A percentile compares a stretch with the other conserved stretches of the same genome.
phyloP scores from a whole-genome alignment of 1,140 invertebrate genomes.

The Whitmania pigra region DNA sequence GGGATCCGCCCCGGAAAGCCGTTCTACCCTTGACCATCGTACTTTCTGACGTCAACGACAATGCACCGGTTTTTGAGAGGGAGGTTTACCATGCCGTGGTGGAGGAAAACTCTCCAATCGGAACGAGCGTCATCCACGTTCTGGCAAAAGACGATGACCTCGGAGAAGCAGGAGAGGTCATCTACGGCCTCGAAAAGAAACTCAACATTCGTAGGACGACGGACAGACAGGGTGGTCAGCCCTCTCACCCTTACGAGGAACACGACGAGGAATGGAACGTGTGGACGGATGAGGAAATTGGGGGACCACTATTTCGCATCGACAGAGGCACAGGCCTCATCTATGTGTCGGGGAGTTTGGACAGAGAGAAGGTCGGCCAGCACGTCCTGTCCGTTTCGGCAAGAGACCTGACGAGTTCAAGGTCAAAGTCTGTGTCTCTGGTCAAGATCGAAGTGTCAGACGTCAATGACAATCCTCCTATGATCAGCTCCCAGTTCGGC shows the following conservation, averaged over 20 bases:
- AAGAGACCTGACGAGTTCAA: neutral
- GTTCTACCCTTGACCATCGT: no score
- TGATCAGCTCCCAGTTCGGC: neutral
- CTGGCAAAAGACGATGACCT: slow-evolving; percentile 18
- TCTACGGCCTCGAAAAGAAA: slow-evolving; percentile 15
- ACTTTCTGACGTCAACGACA: slow-evolving; percentile 18
- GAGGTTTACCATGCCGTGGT: slow-evolving; percentile 16
- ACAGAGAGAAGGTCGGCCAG: neutral
- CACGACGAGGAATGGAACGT: slow-evolving; percentile 3
- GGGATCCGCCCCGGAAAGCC: no score
- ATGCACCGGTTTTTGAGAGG: slow-evolving; percentile 19
- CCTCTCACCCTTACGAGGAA: neutral
- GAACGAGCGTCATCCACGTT: slow-evolving; percentile 11
- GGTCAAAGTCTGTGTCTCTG: neutral
- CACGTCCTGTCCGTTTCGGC: slow-evolving; percentile 2
- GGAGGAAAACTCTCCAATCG: neutral
- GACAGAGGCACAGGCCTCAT: neutral
- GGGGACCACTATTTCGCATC: neutral
- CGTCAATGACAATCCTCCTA: slow-evolving; percentile 22
- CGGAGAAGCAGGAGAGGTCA: slow-evolving; percentile 15
- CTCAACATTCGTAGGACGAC: neutral
- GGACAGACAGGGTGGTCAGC: neutral
- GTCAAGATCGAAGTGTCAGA: slow-evolving; percentile 15
- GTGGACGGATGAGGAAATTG: neutral
- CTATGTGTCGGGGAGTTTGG: neutral